phyloP scores from a whole-genome alignment of 2,888 invertebrate species.

The Drosophila algonquin region DNA sequence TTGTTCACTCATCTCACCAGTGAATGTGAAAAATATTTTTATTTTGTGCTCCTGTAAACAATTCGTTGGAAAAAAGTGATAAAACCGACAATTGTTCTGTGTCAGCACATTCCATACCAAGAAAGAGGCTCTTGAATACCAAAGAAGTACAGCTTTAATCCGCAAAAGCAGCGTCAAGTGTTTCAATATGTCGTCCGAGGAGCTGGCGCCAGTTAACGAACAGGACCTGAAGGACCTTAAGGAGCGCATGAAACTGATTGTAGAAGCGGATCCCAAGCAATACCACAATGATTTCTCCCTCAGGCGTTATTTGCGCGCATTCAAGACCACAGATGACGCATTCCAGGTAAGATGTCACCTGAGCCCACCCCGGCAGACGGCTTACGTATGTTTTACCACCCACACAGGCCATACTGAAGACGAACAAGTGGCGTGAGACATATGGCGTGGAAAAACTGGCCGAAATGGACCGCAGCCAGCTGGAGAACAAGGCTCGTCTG shows the following conservation, averaged over 20 bases:
- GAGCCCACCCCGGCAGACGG: not conserved
- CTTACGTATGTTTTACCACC: not conserved
- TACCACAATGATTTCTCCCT: constrained; percentile 91
- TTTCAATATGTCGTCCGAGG: constrained; percentile 82
- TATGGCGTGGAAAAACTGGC: constrained; percentile 88
- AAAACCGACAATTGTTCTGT: constrained; percentile 8
- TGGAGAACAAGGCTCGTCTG: constrained; percentile 88
- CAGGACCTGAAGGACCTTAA: constrained; percentile 88
- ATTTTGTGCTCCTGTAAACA: constrained; percentile 10
- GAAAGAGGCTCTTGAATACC: not conserved
- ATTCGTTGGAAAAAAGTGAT: constrained; percentile 31
- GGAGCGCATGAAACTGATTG: constrained; percentile 89
- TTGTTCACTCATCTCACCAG: too few species aligned
- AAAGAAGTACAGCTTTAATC: not conserved
- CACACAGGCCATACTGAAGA: constrained; percentile 89
- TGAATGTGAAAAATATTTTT: too few species aligned
- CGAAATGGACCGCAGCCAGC: constrained; percentile 85
- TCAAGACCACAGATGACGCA: constrained; percentile 89
- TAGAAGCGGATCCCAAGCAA: constrained; percentile 89
- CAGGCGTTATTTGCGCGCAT: constrained; percentile 89
- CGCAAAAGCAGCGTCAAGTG: not conserved
- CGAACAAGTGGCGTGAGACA: constrained; percentile 91
- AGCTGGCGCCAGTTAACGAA: constrained; percentile 85
- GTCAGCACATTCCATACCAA: constrained; percentile 24
- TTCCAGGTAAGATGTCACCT: constrained; percentile 87